Base-by-base conservation (phyloP, 2,888 invertebrate genomes). In the Myathropa florea region DNA sequence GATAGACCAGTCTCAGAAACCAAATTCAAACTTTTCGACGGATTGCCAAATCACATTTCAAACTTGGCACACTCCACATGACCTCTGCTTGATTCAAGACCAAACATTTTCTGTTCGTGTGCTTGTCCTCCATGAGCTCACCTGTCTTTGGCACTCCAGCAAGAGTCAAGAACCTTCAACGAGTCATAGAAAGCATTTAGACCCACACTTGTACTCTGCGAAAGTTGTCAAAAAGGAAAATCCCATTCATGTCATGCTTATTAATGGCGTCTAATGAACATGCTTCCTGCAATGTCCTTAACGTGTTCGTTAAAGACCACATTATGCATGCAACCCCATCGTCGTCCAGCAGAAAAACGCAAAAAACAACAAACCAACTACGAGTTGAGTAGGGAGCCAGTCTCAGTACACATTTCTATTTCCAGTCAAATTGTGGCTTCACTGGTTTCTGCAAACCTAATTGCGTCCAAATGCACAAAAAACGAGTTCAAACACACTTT, bases 211-310 rank as follows among this genome's bases (percentile, higher is more conserved):
- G n/a, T 18, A n/a, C 39, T 46, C 46, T 18, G 46, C 18, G 46
- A 46, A 46, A 46, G 46, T 21, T 10, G n/a, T 10, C 10, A 18
- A 60, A 53, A 30, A 60, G 60, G 67, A 65, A 76, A 67, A 18
- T 36, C 26, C 46, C 77, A 68, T 77, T 68, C 60, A 77, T 77
- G 68, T 64, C 70, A 64, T 64, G 64, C 57, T 63, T 78, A 70
- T 78, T 64, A 78, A 78, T 71, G 70, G n/a, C 57, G 39, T 39
- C 55, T 64, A 70, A 78, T 70, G 61, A 63, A 57, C 46, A 63
- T 39, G 57, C 64, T 63, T 63, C 78, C 70, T 39, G 78, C 57
- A 64, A 63, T 39, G 55, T 78, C 23, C 23, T 55, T 28, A 63
- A 33, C 70, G 39, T 71, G 70, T 30, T 55, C 36, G 55, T 28